phyloP scores from a whole-genome alignment of 1,140 invertebrate species.

The Aphelinus certus region DNA sequence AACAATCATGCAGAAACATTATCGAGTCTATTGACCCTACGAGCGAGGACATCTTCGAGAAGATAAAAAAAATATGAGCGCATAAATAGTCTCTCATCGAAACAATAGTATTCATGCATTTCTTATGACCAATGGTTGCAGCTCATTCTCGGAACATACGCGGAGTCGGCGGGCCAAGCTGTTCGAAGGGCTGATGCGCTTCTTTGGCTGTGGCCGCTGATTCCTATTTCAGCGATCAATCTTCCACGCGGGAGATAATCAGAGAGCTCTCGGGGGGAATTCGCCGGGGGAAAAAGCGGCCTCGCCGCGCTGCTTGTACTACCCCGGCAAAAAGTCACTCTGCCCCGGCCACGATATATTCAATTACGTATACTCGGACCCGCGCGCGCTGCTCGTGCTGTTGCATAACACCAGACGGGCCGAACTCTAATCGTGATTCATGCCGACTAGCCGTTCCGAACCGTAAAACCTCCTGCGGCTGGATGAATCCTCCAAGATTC shows the following conservation, averaged over 20 bases:
- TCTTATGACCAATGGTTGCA: too few relatives aligned
- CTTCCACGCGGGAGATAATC: constrained; percentile 31
- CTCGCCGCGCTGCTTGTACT: neutral
- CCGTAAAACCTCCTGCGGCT: too few relatives aligned
- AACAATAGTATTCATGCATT: too few relatives aligned
- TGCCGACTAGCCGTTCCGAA: neutral
- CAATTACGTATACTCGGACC: constrained; percentile 16
- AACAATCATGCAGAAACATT: too few relatives aligned
- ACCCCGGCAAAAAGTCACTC: constrained; percentile 29
- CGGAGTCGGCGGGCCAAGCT: neutral
- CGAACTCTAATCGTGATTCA: constrained; percentile 33
- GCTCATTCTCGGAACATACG: neutral
- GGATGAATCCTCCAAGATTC: too few relatives aligned
- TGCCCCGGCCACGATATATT: constrained; percentile 21
- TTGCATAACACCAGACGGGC: neutral
- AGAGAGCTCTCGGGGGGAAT: constrained; percentile 5
- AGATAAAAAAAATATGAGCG: too few relatives aligned
- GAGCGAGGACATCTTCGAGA: too few relatives aligned
- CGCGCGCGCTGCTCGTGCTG: too few relatives aligned
- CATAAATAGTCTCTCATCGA: too few relatives aligned
- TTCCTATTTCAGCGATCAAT: constrained; percentile 33
- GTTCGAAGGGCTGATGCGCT: neutral
- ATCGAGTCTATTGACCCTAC: too few relatives aligned
- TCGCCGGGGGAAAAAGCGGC: constrained; percentile 15
- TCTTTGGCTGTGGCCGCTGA: constrained; percentile 1